These are phyloP conservation scores for Tenodera sinensis DNA, from an alignment of 2,888 invertebrate genomes.

Conservation along the genomic window DNA sequence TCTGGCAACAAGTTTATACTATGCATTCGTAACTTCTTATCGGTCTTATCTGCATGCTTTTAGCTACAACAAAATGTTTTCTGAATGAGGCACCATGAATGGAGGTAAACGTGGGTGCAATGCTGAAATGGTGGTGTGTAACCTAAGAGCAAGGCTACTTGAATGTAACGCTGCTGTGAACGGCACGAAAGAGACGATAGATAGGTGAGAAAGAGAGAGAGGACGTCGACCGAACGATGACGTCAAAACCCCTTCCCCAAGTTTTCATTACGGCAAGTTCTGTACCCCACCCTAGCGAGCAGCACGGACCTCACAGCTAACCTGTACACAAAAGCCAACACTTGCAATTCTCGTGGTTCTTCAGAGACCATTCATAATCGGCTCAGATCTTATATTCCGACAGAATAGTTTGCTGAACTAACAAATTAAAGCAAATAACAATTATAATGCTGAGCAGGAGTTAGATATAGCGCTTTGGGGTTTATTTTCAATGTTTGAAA, in stretches of 20 bases:
- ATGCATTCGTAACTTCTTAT: too few species aligned
- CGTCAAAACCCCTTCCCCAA: neutral
- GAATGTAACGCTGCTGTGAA: neutral
- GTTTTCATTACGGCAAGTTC: neutral
- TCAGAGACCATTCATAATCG: neutral
- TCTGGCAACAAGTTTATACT: too few species aligned
- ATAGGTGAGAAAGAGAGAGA: neutral
- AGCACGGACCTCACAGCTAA: neutral
- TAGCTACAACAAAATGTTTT: neutral
- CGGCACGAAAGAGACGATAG: too few species aligned
- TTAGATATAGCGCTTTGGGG: too few species aligned
- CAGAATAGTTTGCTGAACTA: too few species aligned
- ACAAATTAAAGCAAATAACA: too few species aligned
- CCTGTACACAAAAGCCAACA: neutral
- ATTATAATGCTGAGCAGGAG: too few species aligned
- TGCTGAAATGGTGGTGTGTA: too few species aligned
- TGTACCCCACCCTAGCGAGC: neutral
- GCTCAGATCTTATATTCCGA: too few species aligned
- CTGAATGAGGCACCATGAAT: neutral
- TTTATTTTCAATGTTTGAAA: too few species aligned
- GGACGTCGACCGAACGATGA: neutral
- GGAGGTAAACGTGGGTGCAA: neutral
- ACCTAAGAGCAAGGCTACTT: neutral
- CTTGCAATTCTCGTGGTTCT: neutral
- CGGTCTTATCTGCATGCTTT: neutral